Conservation (phyloP, 2,113 vertebrate species). For the Erinaceus europaeus region DNA sequence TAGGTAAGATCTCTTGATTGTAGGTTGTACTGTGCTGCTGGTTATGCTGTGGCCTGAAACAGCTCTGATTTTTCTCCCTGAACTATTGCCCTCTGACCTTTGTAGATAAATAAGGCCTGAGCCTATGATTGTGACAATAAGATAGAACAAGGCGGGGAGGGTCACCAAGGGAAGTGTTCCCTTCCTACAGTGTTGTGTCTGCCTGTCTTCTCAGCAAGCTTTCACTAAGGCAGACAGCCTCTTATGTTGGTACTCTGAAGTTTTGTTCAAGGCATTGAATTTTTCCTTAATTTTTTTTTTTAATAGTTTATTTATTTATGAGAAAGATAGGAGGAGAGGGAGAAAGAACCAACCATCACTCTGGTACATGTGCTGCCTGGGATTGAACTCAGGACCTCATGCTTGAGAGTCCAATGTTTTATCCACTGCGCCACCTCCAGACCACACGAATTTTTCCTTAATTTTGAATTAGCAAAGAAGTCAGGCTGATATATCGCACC, state of each 20-base stretch:
- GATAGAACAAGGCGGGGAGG: neutral
- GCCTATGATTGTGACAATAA: conserved; percentile 2
- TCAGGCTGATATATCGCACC: neutral
- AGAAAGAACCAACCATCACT: too few species aligned
- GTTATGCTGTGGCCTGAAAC: neutral
- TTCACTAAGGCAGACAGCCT: conserved; percentile 14
- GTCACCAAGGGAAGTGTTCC: neutral
- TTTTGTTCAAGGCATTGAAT: conserved; percentile 26
- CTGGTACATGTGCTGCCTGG: too few species aligned
- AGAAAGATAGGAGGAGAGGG: too few species aligned
- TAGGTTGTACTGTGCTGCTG: neutral
- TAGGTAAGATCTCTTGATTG: neutral
- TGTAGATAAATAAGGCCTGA: conserved; percentile 27
- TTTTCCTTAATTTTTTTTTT: neutral
- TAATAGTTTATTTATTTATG: too few species aligned
- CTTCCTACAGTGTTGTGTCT: conserved; percentile 11
- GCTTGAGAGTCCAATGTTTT: too few species aligned
- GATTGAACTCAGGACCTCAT: too few species aligned
- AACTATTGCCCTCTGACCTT: neutral
- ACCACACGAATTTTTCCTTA: conserved; percentile 25
- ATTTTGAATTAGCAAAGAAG: neutral
- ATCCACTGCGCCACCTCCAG: too few species aligned
- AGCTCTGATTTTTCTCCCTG: conserved; percentile 29
- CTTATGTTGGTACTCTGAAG: conserved; percentile 14
- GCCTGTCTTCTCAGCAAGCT: neutral